Evolutionary conservation across 2,888 invertebrate species (phyloP).

Genomic region (Meliscaeva auricollis): DNA sequence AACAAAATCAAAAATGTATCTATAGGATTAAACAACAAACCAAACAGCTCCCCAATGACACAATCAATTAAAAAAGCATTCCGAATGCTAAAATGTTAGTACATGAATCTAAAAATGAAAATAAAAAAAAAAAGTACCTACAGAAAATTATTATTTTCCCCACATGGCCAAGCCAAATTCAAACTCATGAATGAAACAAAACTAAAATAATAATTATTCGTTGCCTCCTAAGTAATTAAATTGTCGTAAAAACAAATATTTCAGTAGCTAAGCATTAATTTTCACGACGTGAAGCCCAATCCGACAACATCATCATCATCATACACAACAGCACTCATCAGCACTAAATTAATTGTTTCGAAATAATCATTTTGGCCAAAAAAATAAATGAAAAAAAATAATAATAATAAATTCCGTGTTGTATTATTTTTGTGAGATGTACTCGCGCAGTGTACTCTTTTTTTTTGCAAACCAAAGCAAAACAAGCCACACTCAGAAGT

Average conservation of each 20-base stretch:
- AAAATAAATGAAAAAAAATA: background rate
- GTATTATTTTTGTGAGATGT: background rate
- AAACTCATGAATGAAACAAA: slow-evolving; percentile 62
- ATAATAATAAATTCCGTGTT: background rate
- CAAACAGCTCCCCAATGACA: slow-evolving; percentile 13
- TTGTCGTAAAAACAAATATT: slow-evolving; percentile 68
- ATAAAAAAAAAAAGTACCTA: background rate
- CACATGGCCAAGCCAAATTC: slow-evolving; percentile 13
- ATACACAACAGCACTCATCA: slow-evolving; percentile 21
- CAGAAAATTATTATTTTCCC: background rate
- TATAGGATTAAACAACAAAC: background rate
- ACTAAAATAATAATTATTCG: slow-evolving; percentile 33
- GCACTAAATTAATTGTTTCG: slow-evolving; percentile 66
- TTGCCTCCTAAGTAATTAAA: slow-evolving; percentile 57
- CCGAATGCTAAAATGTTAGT: slow-evolving; percentile 2
- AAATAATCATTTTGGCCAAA: slow-evolving; percentile 54
- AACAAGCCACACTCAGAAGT: slow-evolving; percentile 7
- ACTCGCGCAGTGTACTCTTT: background rate
- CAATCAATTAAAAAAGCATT: slow-evolving; percentile 38
- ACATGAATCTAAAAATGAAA: background rate
- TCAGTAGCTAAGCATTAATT: slow-evolving; percentile 58
- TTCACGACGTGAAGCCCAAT: slow-evolving; percentile 32
- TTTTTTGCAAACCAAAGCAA: slow-evolving; percentile 26
- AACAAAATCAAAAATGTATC: slow-evolving; percentile 3
- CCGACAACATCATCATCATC: slow-evolving; percentile 35